A percentile compares a stretch with the other conserved stretches of the same genome.
These are phyloP conservation scores for Tortrix viridana DNA, from an alignment of 2,888 invertebrate species.

Conservation along the genomic window DNA sequence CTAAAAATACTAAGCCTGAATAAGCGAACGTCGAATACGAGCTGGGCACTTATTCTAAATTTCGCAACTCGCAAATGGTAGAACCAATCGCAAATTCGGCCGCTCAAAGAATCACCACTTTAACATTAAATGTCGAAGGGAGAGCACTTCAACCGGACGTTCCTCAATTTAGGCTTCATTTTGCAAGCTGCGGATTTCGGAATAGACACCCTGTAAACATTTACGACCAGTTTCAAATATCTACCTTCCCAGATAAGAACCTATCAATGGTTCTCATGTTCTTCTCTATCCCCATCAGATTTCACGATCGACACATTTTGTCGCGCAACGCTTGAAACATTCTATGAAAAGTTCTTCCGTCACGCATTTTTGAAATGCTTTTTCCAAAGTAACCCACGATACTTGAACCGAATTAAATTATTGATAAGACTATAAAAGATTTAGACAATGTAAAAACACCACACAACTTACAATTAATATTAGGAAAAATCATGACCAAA, in stretches of 20 bases:
- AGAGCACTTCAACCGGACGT: slow-evolving; percentile 28
- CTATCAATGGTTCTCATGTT: slow-evolving; percentile 35
- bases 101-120: slow-evolving; percentile 37
- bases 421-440: too few species aligned
- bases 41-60: slow-evolving; percentile 47
- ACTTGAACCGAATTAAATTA: too few species aligned
- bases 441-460: background rate
- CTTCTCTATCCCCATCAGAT: slow-evolving; percentile 32
- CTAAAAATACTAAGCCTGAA: slow-evolving; percentile 82
- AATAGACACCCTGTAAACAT: slow-evolving; percentile 60
- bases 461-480: background rate
- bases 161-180: slow-evolving; percentile 26
- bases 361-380: background rate
- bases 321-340: background rate
- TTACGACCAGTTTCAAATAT: slow-evolving; percentile 78
- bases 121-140: slow-evolving; percentile 34
- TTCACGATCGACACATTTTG: slow-evolving; percentile 14
- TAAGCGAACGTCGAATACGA: slow-evolving; percentile 81
- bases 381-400: too few species aligned
- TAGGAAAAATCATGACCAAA: slow-evolving; percentile 1
- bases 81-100: slow-evolving; percentile 26
- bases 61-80: slow-evolving; percentile 16
- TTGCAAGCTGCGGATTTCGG: slow-evolving; percentile 28
- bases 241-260: slow-evolving; percentile 54
- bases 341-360: slow-evolving; percentile 20